Percentiles rank a stretch among this genome's conserved stretches.
Conservation (phyloP, 2,888 invertebrate genomes). For the Lamellibrachia satsuma region DNA sequence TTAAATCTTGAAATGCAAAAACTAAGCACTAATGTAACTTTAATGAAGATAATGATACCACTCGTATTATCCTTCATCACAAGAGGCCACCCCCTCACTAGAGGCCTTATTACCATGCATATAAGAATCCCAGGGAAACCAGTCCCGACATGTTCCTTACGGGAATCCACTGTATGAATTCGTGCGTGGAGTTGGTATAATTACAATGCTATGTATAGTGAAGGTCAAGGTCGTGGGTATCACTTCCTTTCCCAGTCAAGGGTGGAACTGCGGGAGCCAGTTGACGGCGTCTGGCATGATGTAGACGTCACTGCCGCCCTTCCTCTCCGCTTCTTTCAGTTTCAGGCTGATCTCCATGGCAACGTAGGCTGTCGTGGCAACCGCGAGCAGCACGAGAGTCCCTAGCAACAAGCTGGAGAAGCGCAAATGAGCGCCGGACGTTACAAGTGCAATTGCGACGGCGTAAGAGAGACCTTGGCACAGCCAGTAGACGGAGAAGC, state of each 20-base stretch:
- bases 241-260: neutral
- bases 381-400: neutral
- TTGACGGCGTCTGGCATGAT: neutral
- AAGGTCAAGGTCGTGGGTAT: no score
- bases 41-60: no score
- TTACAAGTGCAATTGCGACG: neutral
- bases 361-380: neutral
- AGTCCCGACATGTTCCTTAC: no score
- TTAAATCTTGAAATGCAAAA: no score
- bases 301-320: neutral
- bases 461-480: neutral
- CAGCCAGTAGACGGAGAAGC: neutral
- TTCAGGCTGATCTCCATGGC: conserved; percentile 13
- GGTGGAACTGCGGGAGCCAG: neutral
- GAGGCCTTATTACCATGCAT: no score
- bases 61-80: no score
- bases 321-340: neutral
- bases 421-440: neutral
- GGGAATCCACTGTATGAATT: no score
- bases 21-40: no score
- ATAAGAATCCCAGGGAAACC: no score
- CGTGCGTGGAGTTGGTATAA: no score
- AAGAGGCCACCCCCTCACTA: no score
- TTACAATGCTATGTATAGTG: no score
- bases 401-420: neutral